Conservation (phyloP, 2,888 invertebrate genomes). For the Drosophila robusta region DNA sequence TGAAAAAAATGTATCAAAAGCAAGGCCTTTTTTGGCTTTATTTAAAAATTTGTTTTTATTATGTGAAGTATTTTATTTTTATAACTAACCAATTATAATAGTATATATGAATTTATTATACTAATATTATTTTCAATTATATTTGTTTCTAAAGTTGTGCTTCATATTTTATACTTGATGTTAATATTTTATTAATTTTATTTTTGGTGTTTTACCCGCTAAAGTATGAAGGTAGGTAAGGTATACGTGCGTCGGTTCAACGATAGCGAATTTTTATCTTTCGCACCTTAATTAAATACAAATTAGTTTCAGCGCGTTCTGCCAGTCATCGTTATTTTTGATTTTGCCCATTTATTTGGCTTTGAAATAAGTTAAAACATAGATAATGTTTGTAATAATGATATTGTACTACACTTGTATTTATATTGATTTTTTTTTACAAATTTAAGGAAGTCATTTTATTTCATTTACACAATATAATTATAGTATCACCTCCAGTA, state of each 20-base stretch:
- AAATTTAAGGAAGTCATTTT: not conserved
- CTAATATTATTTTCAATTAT: no score
- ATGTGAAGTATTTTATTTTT: no score
- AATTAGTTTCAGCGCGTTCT: not conserved
- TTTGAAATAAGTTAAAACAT: not conserved
- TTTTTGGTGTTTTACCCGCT: no score
- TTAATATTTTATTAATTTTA: no score
- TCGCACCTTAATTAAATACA: constrained; percentile 1
- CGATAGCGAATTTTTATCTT: not conserved
- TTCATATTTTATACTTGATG: no score
- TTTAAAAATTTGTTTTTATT: no score
- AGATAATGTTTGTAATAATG: not conserved
- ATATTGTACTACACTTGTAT: not conserved
- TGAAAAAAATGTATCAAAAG: no score
- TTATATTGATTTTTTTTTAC: not conserved
- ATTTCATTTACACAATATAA: constrained; percentile 13
- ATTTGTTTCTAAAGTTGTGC: no score
- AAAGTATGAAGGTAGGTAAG: not conserved
- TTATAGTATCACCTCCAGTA: not conserved
- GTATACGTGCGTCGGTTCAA: not conserved
- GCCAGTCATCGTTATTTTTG: constrained; percentile 31
- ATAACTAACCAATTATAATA: no score
- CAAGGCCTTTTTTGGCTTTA: no score
- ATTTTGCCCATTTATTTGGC: constrained; percentile 2
- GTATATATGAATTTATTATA: no score